Conservation (phyloP, 1,140 invertebrate genomes). For the Artemia franciscana region DNA sequence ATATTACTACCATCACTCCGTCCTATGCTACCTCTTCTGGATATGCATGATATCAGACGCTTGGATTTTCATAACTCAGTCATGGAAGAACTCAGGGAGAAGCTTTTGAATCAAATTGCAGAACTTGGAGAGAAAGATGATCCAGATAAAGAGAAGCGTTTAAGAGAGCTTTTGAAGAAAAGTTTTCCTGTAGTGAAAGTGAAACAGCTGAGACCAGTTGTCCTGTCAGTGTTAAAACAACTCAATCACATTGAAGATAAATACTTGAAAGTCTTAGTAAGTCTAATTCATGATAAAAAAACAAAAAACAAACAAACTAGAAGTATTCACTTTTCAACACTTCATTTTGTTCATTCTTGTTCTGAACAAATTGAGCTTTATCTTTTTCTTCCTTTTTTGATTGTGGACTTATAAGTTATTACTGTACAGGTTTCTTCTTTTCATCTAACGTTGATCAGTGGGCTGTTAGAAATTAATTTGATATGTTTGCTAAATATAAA, state of each 20-base stretch:
- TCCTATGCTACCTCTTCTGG: slow-evolving; percentile 78
- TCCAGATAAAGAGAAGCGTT: slow-evolving; percentile 52
- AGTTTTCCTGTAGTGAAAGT: slow-evolving; percentile 82
- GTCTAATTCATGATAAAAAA: slow-evolving; percentile 9
- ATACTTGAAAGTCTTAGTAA: slow-evolving; percentile 52
- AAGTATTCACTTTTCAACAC: too few relatives aligned
- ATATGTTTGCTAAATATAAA: too few relatives aligned
- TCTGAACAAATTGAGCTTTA: too few relatives aligned
- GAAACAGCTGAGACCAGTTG: slow-evolving; percentile 74
- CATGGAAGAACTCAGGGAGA: slow-evolving; percentile 74
- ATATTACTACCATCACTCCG: slow-evolving; percentile 73
- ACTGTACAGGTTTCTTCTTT: too few relatives aligned
- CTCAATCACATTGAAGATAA: slow-evolving; percentile 82
- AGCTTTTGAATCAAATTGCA: slow-evolving; percentile 62
- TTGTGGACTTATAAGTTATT: too few relatives aligned
- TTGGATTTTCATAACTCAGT: slow-evolving; percentile 87
- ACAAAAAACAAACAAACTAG: neutral
- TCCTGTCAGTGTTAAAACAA: slow-evolving; percentile 81
- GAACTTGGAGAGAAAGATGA: slow-evolving; percentile 54
- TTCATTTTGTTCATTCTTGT: too few relatives aligned
- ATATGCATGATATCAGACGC: slow-evolving; percentile 71
- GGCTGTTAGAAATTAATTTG: too few relatives aligned
- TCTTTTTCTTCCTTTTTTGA: neutral
- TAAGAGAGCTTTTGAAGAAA: slow-evolving; percentile 73
- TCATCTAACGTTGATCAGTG: too few relatives aligned